phyloP scores from a whole-genome alignment of 1,140 invertebrate species.

The Luehdorfia chinensis region DNA sequence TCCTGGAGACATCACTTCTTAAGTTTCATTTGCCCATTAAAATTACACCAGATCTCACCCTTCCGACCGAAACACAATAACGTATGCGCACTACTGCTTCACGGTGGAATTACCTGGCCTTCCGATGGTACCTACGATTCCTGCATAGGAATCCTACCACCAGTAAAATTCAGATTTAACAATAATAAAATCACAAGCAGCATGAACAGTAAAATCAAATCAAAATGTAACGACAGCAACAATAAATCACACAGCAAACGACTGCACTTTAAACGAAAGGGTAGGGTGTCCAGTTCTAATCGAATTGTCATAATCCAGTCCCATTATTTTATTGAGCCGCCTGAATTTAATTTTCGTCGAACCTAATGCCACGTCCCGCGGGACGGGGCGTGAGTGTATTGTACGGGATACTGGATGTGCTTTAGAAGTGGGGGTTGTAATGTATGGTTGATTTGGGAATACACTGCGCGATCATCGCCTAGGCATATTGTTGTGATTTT shows the following conservation, averaged over 20 bases:
- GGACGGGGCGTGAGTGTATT: too few relatives aligned
- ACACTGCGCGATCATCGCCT: constrained; percentile 12
- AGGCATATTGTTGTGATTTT: constrained; percentile 40
- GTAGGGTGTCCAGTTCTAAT: constrained; percentile 36
- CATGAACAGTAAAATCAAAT: constrained; percentile 1
- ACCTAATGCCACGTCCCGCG: constrained; percentile 42
- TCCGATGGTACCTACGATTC: too few relatives aligned
- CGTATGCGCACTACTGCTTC: too few relatives aligned
- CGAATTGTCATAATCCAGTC: constrained; percentile 49
- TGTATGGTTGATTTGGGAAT: constrained; percentile 51
- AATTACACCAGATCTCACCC: too few relatives aligned
- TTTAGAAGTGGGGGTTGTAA: constrained; percentile 29
- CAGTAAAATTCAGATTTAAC: too few relatives aligned
- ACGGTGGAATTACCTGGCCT: too few relatives aligned
- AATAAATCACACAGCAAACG: constrained; percentile 12
- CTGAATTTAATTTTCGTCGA: constrained; percentile 45
- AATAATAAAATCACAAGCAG: too few relatives aligned
- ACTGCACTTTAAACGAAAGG: constrained; percentile 25
- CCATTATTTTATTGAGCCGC: constrained; percentile 56
- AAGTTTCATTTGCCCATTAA: too few relatives aligned
- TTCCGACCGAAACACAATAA: too few relatives aligned
- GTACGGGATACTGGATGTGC: too few relatives aligned
- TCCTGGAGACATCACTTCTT: too few relatives aligned
- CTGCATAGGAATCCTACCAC: too few relatives aligned
- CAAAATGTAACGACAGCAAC: constrained; percentile 1